Percentiles rank a stretch among this genome's conserved stretches.
phyloP scores from a whole-genome alignment of 1,140 invertebrate species.

The Drosophila tropicalis region DNA sequence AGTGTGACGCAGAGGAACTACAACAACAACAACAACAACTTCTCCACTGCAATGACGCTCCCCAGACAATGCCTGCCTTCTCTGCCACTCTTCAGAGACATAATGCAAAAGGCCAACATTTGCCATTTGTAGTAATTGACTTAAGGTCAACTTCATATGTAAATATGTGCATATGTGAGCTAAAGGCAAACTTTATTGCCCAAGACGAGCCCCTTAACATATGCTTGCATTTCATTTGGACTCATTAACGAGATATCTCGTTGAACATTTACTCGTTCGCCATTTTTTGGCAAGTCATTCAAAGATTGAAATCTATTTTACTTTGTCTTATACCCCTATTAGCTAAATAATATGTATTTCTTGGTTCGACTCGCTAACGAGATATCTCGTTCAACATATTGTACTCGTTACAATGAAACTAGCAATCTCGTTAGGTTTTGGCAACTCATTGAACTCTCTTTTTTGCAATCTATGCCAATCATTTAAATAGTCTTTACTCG shows the following conservation, averaged over 20 bases:
- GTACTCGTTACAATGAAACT: background rate
- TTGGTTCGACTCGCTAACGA: too few species aligned
- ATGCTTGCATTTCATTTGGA: background rate
- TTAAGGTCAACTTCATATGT: background rate
- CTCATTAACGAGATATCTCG: background rate
- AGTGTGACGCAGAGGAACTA: conserved; percentile 54
- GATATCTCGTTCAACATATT: background rate
- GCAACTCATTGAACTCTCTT: too few species aligned
- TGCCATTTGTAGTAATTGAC: conserved; percentile 60
- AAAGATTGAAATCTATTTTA: background rate
- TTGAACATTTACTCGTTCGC: background rate
- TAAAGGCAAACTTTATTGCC: background rate
- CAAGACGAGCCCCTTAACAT: background rate
- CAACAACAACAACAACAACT: background rate
- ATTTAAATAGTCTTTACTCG: background rate
- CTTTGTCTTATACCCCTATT: too few species aligned
- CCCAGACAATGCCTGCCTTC: background rate
- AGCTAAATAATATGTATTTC: too few species aligned
- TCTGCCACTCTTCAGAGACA: background rate
- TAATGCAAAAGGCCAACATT: conserved; percentile 65
- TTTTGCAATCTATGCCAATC: too few species aligned
- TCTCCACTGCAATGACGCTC: conserved; percentile 6
- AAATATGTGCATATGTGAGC: too few species aligned
- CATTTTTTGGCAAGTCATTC: too few species aligned
- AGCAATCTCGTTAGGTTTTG: too few species aligned